Conservation (phyloP, 1,140 invertebrate genomes). For the Drosophila kurseongensis region DNA sequence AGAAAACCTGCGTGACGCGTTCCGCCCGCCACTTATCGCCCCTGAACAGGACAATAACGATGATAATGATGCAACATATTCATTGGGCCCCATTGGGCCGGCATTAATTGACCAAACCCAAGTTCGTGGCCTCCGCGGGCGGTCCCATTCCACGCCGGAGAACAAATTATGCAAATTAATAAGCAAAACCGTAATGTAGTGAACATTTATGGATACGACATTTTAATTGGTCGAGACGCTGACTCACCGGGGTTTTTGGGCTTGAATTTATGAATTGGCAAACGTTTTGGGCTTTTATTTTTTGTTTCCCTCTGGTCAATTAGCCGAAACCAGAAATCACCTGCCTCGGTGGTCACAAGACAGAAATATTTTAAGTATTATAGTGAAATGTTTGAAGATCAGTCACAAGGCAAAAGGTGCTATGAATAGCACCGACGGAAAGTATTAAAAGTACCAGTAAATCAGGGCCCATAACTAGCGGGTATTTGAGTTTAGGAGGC, state of each 20-base stretch:
- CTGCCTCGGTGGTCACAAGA: conserved; percentile 63
- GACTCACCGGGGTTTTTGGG: conserved; percentile 29
- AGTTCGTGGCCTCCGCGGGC: conserved; percentile 50
- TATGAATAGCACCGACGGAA: conserved; percentile 22
- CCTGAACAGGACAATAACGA: conserved; percentile 73
- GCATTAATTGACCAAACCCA: conserved; percentile 63
- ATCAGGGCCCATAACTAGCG: conserved; percentile 3
- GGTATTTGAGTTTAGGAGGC: background rate
- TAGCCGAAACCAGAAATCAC: conserved; percentile 57
- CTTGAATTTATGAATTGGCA: conserved; percentile 73
- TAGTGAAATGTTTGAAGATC: conserved; percentile 25
- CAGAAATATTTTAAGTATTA: conserved; percentile 36
- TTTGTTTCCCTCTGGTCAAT: conserved; percentile 33
- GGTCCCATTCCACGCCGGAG: conserved; percentile 38
- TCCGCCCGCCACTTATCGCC: conserved; percentile 47
- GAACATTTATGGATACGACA: conserved; percentile 60
- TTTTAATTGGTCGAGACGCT: conserved; percentile 58
- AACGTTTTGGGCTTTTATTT: conserved; percentile 21
- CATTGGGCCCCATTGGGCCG: conserved; percentile 39
- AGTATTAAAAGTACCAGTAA: conserved; percentile 6
- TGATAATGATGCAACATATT: conserved; percentile 78
- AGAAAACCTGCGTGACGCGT: conserved; percentile 42
- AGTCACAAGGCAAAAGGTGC: conserved; percentile 23
- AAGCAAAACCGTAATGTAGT: conserved; percentile 50
- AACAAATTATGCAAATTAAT: conserved; percentile 77